These are phyloP conservation scores for Dendrocincla fuliginosa DNA, from an alignment of 2,797 vertebrate genomes.

Conservation along the genomic window DNA sequence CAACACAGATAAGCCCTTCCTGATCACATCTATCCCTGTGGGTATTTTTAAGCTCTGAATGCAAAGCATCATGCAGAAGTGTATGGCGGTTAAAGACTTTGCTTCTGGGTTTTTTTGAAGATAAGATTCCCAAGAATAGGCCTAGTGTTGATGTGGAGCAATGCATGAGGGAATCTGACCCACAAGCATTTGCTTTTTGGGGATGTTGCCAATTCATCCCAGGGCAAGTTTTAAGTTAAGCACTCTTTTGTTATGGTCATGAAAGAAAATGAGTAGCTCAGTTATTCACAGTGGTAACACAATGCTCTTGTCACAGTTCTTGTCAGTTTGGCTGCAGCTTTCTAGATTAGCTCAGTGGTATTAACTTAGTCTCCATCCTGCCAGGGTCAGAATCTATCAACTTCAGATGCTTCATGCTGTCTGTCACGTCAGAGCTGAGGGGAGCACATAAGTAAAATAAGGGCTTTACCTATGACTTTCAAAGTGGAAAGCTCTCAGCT, in stretches of 20 bases:
- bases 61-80: not conserved
- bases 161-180: not conserved
- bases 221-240: constrained; percentile 8
- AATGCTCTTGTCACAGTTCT: not conserved
- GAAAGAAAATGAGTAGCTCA: not conserved
- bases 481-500: constrained; percentile 12
- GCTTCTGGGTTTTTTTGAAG: not conserved
- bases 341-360: not conserved
- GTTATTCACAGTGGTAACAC: not conserved
- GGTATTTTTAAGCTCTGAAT: not conserved
- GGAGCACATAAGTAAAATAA: not conserved
- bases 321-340: not conserved
- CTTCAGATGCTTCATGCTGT: not conserved
- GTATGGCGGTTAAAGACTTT: not conserved
- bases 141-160: not conserved
- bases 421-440: not conserved
- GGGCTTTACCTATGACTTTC: constrained; percentile 33
- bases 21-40: not conserved
- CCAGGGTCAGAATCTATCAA: not conserved
- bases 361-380: not conserved
- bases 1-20: not conserved
- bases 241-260: not conserved
- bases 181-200: not conserved
- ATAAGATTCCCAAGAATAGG: not conserved
- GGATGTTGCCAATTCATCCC: not conserved